Evolutionary conservation across 2,888 invertebrate species (phyloP), one percentile per base, ranked within the genome.

Genomic region (Tineola bisselliella): DNA sequence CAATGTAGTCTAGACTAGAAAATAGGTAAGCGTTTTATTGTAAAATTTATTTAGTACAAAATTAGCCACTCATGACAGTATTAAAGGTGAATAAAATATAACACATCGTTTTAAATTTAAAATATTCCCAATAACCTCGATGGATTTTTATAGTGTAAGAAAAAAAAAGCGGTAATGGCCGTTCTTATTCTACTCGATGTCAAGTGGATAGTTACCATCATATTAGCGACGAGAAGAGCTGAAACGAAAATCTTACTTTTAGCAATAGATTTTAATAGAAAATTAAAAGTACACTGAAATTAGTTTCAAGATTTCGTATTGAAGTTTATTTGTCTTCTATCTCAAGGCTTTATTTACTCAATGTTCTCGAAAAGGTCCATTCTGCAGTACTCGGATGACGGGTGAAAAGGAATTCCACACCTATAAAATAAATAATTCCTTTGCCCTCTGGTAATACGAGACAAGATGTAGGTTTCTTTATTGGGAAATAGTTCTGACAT

Each of bases 391-490:
- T 3, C 19, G 25, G 54, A 19, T n/a, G 48, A 15, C 18, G 18
- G 48, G 48, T 18, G 8, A 18, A 18, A 15, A 10, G 54, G 54
- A 25, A 54, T 25, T 18, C 54, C 25, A 54, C 54, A 54, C 54
- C 54, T 54, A 54, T 54, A 18, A 54, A 54, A 54, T 54, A 54
- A 54, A 54, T 54, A 54, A 54, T 54, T 54, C 54, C 54, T 13
- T n/a, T 25, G 54, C 54, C 54, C 25, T 54, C 54, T 54, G 54
- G 52, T 18, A 54, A 54, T 54, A 25, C 54, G 54, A 54, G 25
- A 25, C 54, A 25, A 54, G 25, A 25, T 18, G 43, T 52, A 25
- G 25, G 54, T 54, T 54, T 54, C 54, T 25, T 54, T 54, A 54
- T 54, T 54, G 54, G 54, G 25, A 54, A 54, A 54, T 54, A 54